These are phyloP conservation scores for Aleiodes leptofemur DNA, from an alignment of 2,888 invertebrate genomes.

Conservation along the genomic window DNA sequence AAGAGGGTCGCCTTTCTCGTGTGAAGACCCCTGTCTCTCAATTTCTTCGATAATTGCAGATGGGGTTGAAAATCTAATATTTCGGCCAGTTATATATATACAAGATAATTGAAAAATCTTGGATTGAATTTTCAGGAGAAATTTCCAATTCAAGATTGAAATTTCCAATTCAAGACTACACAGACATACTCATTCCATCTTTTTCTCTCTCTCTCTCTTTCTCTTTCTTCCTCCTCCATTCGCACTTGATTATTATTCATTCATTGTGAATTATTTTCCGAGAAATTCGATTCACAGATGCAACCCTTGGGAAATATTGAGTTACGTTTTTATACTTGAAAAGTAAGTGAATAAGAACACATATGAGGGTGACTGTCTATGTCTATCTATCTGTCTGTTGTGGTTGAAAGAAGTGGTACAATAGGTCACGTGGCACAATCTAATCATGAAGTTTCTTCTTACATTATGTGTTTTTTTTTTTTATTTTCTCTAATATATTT, in stretches of 20 bases:
- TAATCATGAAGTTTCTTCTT: slow-evolving; percentile 61
- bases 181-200: neutral
- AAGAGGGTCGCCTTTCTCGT: too few species aligned
- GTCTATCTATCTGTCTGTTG: neutral
- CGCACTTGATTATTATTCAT: neutral
- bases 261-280: neutral
- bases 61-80: too few species aligned
- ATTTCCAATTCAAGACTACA: neutral
- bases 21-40: too few species aligned
- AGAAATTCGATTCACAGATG: slow-evolving; percentile 4
- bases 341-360: slow-evolving; percentile 45
- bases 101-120: slow-evolving; percentile 21
- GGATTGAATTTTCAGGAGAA: slow-evolving; percentile 4
- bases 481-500: slow-evolving; percentile 1
- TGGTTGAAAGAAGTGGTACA: slow-evolving; percentile 48
- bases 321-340: slow-evolving; percentile 51
- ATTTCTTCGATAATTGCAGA: too few species aligned
- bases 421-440: slow-evolving; percentile 68
- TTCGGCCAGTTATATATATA: too few species aligned
- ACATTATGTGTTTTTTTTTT: slow-evolving; percentile 56
- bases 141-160: neutral
- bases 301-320: slow-evolving; percentile 53
- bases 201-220: too few species aligned
- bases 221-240: too few species aligned
- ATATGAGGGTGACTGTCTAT: slow-evolving; percentile 40